Evolutionary conservation across 2,888 invertebrate species (phyloP), one percentile per base, ranked within the genome.

Genomic region (Zaprionus lineosus): DNA sequence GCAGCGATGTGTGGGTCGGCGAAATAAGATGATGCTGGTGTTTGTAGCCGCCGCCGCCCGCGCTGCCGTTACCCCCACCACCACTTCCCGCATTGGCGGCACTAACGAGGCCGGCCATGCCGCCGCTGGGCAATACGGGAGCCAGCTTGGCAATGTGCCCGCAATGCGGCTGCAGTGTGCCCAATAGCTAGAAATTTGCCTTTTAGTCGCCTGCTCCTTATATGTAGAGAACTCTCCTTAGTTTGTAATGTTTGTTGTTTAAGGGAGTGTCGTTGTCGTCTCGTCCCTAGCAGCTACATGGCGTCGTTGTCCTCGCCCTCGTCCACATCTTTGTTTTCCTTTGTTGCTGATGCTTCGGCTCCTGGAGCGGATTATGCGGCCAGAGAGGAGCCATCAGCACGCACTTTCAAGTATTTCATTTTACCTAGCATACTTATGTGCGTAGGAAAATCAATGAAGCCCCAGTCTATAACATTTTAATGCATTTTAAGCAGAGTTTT

Each of bases 81-180:
- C 48, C 56, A 24, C 34, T 66, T 48, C 53, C 75, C 14, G 62
- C 67, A 39, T 61, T 67, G 43, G 61, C 68, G n/a, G 58, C 64
- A 43, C 73, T 70, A 19, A 86, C 86, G 58, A 86, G 74, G 69
- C 86, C 88, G 74, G 87, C 81, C 71, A 87, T 82, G 63, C 82
- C 84, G 70, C 82, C 86, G 24, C 77, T 77, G 52, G 89, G 89
- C 75, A 89, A 64, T 77, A 89, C 89, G 68, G 90, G 90, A 81
- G 90, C 89, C 89, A 89, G 89, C 72, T 87, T 74, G 70, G 69
- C 62, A 67, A 36, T 28, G 16, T 59, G 61, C 47, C 72, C 31
- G 47, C 34, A 26, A 8, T 48, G 41, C 24, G 59, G 29, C 37
- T 44, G 31, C 41, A 36, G 7, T 55, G 6, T 31, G 37, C 48